Conservation (phyloP, 1,140 invertebrate genomes). For the Rhynchophorus ferrugineus region DNA sequence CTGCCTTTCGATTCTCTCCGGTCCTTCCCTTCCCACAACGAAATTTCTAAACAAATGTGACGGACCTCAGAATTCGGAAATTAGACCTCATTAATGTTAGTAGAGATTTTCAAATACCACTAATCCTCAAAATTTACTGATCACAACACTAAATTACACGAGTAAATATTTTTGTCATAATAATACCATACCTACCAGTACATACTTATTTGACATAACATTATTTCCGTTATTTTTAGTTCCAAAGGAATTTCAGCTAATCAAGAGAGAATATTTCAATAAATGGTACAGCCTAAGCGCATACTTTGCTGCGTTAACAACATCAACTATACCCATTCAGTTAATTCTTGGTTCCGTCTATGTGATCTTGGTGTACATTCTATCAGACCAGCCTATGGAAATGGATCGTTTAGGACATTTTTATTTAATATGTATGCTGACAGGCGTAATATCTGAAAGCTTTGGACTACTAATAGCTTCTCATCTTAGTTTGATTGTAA, state of each 20-base stretch:
- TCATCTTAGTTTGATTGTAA: conserved; percentile 62
- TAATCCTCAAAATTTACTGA: no score
- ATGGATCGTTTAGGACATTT: conserved; percentile 62
- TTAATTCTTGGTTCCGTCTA: conserved; percentile 70
- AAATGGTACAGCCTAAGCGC: conserved; percentile 87
- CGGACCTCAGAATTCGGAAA: no score
- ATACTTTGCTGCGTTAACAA: conserved; percentile 79
- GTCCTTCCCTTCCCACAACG: no score
- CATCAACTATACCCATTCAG: conserved; percentile 64
- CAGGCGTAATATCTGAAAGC: conserved; percentile 66
- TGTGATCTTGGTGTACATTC: conserved; percentile 71
- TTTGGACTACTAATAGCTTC: conserved; percentile 65
- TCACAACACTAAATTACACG: no score
- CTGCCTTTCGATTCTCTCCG: no score
- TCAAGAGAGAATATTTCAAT: conserved; percentile 89
- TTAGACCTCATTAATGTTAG: no score
- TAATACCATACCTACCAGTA: no score
- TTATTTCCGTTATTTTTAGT: conserved; percentile 68
- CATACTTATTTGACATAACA: no score
- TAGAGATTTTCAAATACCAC: no score
- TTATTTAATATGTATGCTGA: conserved; percentile 56
- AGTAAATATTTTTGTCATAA: no score
- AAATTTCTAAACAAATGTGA: no score
- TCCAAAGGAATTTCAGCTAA: conserved; percentile 76
- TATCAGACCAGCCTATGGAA: conserved; percentile 83